Percentiles rank a stretch among this genome's conserved stretches.
phyloP scores from a whole-genome alignment of 2,113 vertebrate species.

The Riparia riparia region DNA sequence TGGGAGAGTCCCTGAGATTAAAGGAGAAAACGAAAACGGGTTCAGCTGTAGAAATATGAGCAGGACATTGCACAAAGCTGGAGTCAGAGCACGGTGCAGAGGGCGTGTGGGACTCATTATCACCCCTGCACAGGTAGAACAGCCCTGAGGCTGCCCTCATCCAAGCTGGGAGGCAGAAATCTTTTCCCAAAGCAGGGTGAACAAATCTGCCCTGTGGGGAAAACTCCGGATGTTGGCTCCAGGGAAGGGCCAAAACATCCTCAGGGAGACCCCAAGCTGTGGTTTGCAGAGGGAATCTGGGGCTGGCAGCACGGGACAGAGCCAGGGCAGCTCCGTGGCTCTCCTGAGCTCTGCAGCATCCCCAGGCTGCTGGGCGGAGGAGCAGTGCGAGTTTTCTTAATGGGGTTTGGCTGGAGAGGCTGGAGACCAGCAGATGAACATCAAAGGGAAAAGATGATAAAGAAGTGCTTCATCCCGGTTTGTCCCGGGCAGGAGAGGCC shows the following conservation, averaged over 20 bases:
- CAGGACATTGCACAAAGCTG: rapidly evolving
- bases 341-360: not conserved
- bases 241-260: rapidly evolving
- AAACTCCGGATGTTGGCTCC: not conserved
- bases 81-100: not conserved
- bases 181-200: not conserved
- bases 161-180: rapidly evolving
- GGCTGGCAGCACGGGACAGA: rapidly evolving
- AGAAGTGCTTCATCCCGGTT: rapidly evolving
- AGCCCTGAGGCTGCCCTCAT: not conserved
- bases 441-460: not conserved
- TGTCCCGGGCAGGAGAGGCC: not conserved
- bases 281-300: rapidly evolving
- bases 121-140: not conserved
- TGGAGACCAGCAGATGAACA: not conserved
- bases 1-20: not conserved
- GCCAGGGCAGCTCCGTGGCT: not conserved
- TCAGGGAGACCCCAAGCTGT: rapidly evolving
- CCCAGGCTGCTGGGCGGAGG: rapidly evolving
- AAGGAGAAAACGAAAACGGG: not conserved
- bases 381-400: not conserved
- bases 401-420: not conserved
- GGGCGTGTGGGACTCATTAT: rapidly evolving
- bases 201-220: not conserved
- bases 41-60: not conserved